Evolutionary conservation across 2,113 vertebrate species (phyloP).

Genomic region (Pomatorhinus ruficollis): DNA sequence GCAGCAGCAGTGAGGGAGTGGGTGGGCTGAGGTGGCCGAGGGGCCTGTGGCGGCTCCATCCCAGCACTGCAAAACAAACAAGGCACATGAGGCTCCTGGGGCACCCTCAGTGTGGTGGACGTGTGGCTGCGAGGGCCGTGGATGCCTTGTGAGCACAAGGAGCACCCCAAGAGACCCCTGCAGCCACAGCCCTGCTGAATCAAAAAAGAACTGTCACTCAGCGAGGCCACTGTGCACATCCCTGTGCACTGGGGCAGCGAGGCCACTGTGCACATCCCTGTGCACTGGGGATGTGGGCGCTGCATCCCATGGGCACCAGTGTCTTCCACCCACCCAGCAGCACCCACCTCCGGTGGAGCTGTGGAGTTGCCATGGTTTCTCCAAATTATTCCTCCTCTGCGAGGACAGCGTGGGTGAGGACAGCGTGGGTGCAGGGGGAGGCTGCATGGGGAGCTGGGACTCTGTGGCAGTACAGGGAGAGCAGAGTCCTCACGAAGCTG

Average conservation of each 20-base stretch:
- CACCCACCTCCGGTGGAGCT: not conserved
- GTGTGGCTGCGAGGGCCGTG: accelerated
- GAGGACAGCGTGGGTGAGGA: not conserved
- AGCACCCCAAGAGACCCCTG: not conserved
- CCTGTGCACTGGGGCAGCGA: accelerated
- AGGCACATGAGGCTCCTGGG: not conserved
- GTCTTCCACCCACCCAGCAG: not conserved
- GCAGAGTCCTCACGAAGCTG: accelerated
- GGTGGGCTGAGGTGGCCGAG: not conserved
- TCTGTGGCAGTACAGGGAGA: accelerated
- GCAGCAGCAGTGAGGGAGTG: not conserved
- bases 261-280: not conserved
- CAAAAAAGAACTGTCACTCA: not conserved
- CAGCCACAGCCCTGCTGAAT: not conserved
- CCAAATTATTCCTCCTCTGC: not conserved
- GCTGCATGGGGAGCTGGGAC: not conserved
- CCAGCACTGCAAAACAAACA: constrained; percentile 12
- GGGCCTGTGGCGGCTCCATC: not conserved
- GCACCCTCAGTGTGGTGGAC: accelerated
- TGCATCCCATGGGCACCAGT: not conserved
- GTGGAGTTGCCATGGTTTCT: constrained; percentile 65
- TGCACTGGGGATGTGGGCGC: not conserved
- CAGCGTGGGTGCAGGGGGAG: not conserved
- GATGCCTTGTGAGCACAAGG: not conserved
- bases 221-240: accelerated